Conservation (phyloP, 2,888 invertebrate genomes). For the Drosophila monieri region DNA sequence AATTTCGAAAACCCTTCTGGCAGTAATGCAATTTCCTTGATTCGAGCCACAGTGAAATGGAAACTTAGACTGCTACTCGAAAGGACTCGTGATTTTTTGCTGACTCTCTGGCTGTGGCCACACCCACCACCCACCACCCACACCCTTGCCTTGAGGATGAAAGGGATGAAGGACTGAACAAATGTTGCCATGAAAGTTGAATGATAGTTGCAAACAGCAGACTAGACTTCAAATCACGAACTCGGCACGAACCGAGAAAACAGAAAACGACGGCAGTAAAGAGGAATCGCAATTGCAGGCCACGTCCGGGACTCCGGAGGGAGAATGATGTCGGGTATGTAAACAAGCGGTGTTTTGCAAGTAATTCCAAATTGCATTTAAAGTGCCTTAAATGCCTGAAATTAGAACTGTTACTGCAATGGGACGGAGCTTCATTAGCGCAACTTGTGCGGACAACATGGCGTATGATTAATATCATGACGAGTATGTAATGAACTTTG, state of each 20-base stretch:
- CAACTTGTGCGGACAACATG: constrained; percentile 52
- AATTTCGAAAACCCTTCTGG: neutral
- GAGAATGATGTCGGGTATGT: constrained; percentile 43
- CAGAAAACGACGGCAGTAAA: constrained; percentile 2
- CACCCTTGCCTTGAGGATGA: neutral
- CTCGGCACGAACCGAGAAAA: constrained; percentile 14
- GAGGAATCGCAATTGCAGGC: constrained; percentile 39
- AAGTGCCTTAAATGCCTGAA: constrained; percentile 61
- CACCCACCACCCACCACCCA: constrained; percentile 8
- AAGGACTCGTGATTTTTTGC: constrained; percentile 2
- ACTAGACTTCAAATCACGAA: constrained; percentile 35
- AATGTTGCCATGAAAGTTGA: constrained; percentile 72
- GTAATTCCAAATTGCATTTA: constrained; percentile 71
- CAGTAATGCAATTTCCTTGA: constrained; percentile 1
- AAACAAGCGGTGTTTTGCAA: constrained; percentile 61
- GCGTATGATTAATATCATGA: constrained; percentile 73
- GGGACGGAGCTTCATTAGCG: constrained; percentile 52
- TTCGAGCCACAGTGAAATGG: constrained; percentile 18
- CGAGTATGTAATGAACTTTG: constrained; percentile 48
- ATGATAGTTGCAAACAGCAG: constrained; percentile 58
- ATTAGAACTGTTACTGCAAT: neutral
- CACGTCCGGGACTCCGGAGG: constrained; percentile 13
- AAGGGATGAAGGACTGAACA: constrained; percentile 25
- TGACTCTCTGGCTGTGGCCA: constrained; percentile 1
- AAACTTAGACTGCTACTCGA: constrained; percentile 2